A percentile compares a stretch with the other conserved stretches of the same genome.
Evolutionary conservation across 2,797 vertebrate species (phyloP).

Genomic region (Arremon brunneinucha): DNA sequence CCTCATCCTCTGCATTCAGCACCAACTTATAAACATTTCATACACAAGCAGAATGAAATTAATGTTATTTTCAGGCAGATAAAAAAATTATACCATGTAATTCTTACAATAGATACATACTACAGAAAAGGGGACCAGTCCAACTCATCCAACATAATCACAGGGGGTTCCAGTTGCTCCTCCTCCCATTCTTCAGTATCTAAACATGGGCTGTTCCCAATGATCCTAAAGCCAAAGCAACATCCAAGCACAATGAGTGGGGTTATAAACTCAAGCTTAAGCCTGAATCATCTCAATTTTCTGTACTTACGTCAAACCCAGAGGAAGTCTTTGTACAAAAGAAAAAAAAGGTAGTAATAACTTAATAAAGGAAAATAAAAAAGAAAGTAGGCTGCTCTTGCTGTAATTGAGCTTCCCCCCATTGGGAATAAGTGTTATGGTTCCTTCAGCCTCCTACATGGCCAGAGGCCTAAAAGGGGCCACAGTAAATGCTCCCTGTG

Average conservation of each 20-base stretch:
- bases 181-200: not conserved
- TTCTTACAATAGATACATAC: not conserved
- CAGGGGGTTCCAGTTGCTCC: not conserved
- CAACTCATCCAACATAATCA: not conserved
- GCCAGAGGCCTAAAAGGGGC: not conserved
- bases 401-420: not conserved
- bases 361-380: not conserved
- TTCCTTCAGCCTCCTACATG: not conserved
- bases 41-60: not conserved
- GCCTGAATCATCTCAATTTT: slow-evolving; percentile 28
- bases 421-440: not conserved
- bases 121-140: not conserved
- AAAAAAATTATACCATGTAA: not conserved
- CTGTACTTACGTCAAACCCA: not conserved
- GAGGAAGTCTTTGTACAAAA: not conserved
- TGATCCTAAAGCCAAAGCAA: not conserved
- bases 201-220: not conserved
- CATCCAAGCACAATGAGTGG: not conserved
- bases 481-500: not conserved
- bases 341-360: not conserved
- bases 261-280: slow-evolving; percentile 34
- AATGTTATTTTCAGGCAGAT: not conserved
- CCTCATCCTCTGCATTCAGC: not conserved
- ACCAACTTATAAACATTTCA: not conserved
- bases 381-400: not conserved